phyloP scores from a whole-genome alignment of 2,888 invertebrate genomes.

The Torymus tubicola region DNA sequence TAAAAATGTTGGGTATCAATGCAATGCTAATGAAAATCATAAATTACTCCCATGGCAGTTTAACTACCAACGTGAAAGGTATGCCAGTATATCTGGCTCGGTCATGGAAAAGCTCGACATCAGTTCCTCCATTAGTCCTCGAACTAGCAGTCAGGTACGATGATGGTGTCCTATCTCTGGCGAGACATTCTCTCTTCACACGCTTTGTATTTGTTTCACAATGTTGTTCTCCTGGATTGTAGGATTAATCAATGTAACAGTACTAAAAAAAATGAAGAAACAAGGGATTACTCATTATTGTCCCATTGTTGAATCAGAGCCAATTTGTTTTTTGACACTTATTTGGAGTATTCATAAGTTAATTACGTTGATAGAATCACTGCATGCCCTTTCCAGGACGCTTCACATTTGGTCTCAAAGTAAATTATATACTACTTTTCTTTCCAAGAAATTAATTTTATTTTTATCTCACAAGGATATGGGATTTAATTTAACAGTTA shows the following conservation, averaged over 20 bases:
- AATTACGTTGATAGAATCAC: constrained; percentile 38
- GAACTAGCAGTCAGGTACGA: constrained; percentile 85
- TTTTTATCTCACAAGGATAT: constrained; percentile 30
- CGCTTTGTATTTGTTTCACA: constrained; percentile 50
- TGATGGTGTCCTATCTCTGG: constrained; percentile 49
- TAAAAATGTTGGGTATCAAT: constrained; percentile 23
- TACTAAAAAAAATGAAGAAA: constrained; percentile 34
- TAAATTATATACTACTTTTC: constrained; percentile 28
- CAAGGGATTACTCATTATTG: constrained; percentile 38
- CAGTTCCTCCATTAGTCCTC: constrained; percentile 86
- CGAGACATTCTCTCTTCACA: constrained; percentile 37
- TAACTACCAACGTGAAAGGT: constrained; percentile 88
- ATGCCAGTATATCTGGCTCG: constrained; percentile 88
- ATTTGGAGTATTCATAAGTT: constrained; percentile 18
- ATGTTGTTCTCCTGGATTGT: constrained; percentile 30
- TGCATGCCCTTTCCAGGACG: constrained; percentile 50
- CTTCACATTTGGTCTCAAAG: constrained; percentile 39
- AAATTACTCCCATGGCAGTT: constrained; percentile 78
- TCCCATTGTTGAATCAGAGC: constrained; percentile 40
- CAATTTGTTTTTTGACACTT: constrained; percentile 27
- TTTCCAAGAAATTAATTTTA: constrained; percentile 23
- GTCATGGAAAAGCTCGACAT: constrained; percentile 88
- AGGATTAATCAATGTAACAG: constrained; percentile 46
- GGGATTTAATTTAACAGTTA: neutral
- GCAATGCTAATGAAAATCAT: constrained; percentile 44